phyloP scores from a whole-genome alignment of 2,797 vertebrate species.

The Sylvia borin region DNA sequence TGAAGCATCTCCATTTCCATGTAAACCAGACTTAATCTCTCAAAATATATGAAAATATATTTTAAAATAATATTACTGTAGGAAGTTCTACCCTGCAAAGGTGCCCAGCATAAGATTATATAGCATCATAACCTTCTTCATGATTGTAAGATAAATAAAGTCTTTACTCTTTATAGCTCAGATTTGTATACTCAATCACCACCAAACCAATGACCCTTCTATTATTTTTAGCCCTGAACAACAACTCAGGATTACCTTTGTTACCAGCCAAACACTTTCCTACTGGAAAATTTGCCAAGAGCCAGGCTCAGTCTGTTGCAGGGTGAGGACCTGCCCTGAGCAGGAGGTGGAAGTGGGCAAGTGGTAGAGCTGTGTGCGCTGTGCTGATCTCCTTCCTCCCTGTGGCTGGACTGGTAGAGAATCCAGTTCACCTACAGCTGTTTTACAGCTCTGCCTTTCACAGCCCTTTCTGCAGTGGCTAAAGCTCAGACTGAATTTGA shows the following conservation, averaged over 20 bases:
- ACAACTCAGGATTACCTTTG: background rate
- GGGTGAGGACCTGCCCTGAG: background rate
- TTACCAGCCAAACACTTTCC: background rate
- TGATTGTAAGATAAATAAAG: background rate
- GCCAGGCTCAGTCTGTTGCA: background rate
- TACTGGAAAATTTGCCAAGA: background rate
- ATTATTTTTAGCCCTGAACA: background rate
- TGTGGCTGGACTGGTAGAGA: fast-evolving
- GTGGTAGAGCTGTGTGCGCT: background rate
- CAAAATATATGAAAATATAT: background rate
- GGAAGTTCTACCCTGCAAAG: background rate
- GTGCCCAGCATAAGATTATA: background rate
- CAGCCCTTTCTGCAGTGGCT: background rate
- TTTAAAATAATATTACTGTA: background rate
- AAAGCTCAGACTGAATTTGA: background rate
- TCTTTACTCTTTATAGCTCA: background rate
- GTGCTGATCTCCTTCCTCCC: background rate
- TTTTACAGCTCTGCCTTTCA: background rate
- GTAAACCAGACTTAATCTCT: background rate
- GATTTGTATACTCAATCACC: background rate
- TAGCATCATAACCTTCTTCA: background rate
- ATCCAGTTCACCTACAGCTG: background rate
- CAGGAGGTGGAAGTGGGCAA: fast-evolving
- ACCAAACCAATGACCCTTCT: background rate
- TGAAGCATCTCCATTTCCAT: background rate